Conservation (phyloP, 2,888 invertebrate species). For the Selenia dentaria region DNA sequence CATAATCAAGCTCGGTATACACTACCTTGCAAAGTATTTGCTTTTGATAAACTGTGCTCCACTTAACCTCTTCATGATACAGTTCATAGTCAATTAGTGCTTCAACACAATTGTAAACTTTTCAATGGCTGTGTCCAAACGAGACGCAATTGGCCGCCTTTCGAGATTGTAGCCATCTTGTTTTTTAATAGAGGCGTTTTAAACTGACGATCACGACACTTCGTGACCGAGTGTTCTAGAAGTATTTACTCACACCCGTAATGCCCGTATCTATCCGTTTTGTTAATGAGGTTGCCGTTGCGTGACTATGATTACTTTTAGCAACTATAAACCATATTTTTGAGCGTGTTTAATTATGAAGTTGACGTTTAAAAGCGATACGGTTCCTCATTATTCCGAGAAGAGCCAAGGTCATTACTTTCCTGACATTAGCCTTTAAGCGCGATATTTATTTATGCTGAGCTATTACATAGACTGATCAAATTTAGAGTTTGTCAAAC, state of each 20-base stretch:
- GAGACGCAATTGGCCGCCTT: conserved; percentile 63
- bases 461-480: too few species aligned
- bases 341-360: conserved; percentile 13
- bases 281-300: conserved; percentile 37
- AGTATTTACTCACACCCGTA: conserved; percentile 9
- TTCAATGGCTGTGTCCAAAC: conserved; percentile 62
- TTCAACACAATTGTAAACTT: conserved; percentile 70
- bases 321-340: conserved; percentile 10
- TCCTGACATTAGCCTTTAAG: conserved; percentile 23
- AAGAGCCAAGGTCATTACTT: conserved; percentile 47
- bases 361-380: conserved; percentile 15
- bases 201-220: conserved; percentile 51
- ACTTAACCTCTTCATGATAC: conserved; percentile 71
- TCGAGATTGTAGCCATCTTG: conserved; percentile 45
- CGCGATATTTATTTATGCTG: too few species aligned
- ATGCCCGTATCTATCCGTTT: conserved; percentile 16
- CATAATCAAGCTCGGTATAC: conserved; percentile 41
- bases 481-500: too few species aligned
- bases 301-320: conserved; percentile 34
- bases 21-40: conserved; percentile 46
- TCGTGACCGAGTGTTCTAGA: conserved; percentile 43
- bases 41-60: conserved; percentile 57
- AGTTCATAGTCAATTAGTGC: conserved; percentile 73
- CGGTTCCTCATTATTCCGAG: conserved; percentile 34
- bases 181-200: conserved; percentile 58